Base-by-base conservation (phyloP, 2,113 vertebrate species). In the Argyrosomus japonicus region DNA sequence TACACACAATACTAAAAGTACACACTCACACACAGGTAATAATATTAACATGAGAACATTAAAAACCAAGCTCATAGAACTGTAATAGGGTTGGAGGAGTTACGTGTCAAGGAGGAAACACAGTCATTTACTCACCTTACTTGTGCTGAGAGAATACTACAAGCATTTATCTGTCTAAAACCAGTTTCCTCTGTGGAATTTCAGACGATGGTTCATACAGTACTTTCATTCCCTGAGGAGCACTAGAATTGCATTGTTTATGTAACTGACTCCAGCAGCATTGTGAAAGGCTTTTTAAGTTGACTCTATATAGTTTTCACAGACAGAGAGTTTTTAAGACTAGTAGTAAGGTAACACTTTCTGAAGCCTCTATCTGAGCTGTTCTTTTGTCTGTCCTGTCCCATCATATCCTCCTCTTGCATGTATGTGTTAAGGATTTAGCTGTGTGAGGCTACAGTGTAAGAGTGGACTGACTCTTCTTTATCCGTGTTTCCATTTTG, bases 191-290 rank as follows among this genome's bases (percentile, higher is more conserved):
- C 65, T 60, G 56, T 77, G 58, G 73, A 77, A 77, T 75, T 79
- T 54, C 51, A 56, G 23, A 58, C 17, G 5, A 70, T 79, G 45
- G 61, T 73, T 68, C 50, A 36, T 54, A 48, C 50, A 61, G 40
- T 51, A 8, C 63, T 85, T 29, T 58, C 71, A 32, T 73, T 85
- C 80, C 64, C 75, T 10, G 13, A 68, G 68, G 83, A 61, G 56
- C 58, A 70, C 74, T 80, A 65, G 14, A 79, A 9, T 14, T 75
- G 21, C 71, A 77, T 84, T 88, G 71, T 89, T 83, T 81, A 68
- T 81, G 76, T 61, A 90, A 79, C 64, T 45, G 60, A 85, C 54
- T 77, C 82, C 53, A 60, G 64, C 61, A 71, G 60, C 60, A 64
- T 71, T 73, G 61, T 65, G 15, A 73, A 53, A 43, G 21, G 7